Evolutionary conservation across 2,888 invertebrate genomes (phyloP), one percentile per base, ranked within the genome.

Genomic region (Cephus nigrinus): DNA sequence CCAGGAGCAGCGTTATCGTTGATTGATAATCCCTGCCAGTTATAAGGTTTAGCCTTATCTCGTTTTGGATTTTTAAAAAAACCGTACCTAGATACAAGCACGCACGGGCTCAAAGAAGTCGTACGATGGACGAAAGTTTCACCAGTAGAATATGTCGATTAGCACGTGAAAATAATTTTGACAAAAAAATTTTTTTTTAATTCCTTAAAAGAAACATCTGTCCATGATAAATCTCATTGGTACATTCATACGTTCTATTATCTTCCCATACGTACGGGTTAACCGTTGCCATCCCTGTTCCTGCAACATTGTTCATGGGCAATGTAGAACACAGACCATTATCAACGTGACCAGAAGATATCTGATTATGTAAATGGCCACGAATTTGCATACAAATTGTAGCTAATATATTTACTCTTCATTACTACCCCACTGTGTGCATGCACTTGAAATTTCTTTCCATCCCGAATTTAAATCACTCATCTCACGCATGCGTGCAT

Each of bases 301-400:
- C 55, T 55, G 55, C 15, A 55, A 55, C 55, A 55, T 55, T 71
- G 71, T 71, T n/a, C 71, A 30, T 33, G 11, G 32, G 4, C n/a
- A n/a, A 33, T 71, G 71, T 71, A 71, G 71, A 71, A 71, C 71
- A 71, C 74, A 55, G 68, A 68, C 78, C 36, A 75, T 78, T 75
- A 75, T 78, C 75, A 75, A 68, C 75, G 75, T 73, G 73, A 78
- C 55, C 78, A 75, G 71, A 73, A 72, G 71, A 78, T 78, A 78
- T 78, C 78, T 78, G 78, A 78, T 78, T 78, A 78, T 78, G 78
- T 72, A 78, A 78, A 78, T 78, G 12, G 33, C 33, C 32, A 71
- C 31, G 71, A 75, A 78, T 78, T 78, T 75, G 74, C 78, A 78
- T 78, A 75, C 78, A 78, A 78, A 78, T 78, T 73, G 78, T 68